A percentile compares a stretch with the other conserved stretches of the same genome.
Conservation (phyloP, 2,797 vertebrate genomes). For the Cynodonichthys magdalenae region DNA sequence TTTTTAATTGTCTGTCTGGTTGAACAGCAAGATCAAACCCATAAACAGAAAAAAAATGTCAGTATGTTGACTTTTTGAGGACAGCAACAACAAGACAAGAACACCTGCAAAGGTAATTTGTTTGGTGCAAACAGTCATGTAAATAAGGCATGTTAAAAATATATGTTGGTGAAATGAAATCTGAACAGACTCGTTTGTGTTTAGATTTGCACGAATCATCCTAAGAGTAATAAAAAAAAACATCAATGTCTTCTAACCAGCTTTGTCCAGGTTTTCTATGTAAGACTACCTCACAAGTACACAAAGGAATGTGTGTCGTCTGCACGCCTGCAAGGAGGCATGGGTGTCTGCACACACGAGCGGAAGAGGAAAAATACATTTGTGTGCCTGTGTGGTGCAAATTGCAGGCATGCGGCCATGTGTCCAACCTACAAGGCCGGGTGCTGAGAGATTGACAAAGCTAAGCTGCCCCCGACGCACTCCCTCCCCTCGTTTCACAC, state of each 20-base stretch:
- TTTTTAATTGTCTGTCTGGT: constrained; percentile 35
- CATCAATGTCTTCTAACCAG: neutral
- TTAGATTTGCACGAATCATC: neutral
- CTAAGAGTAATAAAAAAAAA: no score
- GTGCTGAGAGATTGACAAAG: constrained; percentile 60
- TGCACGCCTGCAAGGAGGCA: constrained; percentile 18
- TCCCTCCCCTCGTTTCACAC: constrained; percentile 3
- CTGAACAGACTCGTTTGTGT: neutral
- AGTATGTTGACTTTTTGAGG: neutral
- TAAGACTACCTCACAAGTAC: neutral
- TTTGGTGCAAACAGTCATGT: neutral
- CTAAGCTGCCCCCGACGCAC: constrained; percentile 10
- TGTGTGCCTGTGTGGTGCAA: constrained; percentile 38
- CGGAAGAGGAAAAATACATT: constrained; percentile 24
- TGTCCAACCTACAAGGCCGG: constrained; percentile 44
- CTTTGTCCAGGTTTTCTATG: constrained; percentile 15
- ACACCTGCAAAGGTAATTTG: neutral
- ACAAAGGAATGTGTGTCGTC: constrained; percentile 2
- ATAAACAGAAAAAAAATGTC: constrained; percentile 29
- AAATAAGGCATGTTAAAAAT: neutral
- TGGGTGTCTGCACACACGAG: neutral
- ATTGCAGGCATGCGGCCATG: constrained; percentile 58
- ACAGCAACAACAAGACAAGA: neutral
- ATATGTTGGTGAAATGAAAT: neutral
- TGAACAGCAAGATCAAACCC: constrained; percentile 21